phyloP scores from a whole-genome alignment of 2,113 vertebrate genomes.

The Scophthalmus maximus region DNA sequence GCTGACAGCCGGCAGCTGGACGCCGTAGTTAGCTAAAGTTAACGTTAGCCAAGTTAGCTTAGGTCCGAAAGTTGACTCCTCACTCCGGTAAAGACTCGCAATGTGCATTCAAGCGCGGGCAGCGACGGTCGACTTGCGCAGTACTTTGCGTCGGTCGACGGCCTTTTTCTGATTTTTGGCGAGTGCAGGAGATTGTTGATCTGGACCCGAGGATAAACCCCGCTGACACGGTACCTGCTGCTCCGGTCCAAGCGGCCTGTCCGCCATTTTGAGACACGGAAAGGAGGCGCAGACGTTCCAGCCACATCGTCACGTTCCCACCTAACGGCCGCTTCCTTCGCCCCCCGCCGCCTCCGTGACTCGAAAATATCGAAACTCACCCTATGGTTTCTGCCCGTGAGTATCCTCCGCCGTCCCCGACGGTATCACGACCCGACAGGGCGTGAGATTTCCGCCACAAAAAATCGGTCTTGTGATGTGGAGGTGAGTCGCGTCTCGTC shows the following conservation, averaged over 20 bases:
- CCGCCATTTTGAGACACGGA: slow-evolving; percentile 88
- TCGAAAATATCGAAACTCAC: slow-evolving; percentile 68
- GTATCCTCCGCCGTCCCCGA: slow-evolving; percentile 50
- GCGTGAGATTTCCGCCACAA: slow-evolving; percentile 67
- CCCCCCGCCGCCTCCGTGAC: slow-evolving; percentile 7
- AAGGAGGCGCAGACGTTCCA: slow-evolving; percentile 81
- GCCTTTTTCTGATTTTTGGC: background rate
- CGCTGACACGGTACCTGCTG: slow-evolving; percentile 73
- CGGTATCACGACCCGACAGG: slow-evolving; percentile 62
- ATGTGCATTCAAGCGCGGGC: background rate
- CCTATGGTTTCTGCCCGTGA: slow-evolving; percentile 60
- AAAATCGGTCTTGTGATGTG: slow-evolving; percentile 62
- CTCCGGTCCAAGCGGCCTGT: slow-evolving; percentile 79
- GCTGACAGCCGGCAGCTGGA: background rate
- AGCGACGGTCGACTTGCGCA: background rate
- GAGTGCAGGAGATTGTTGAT: background rate
- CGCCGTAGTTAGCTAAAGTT: slow-evolving; percentile 51
- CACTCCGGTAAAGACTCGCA: too few relatives aligned
- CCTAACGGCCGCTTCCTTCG: slow-evolving; percentile 63
- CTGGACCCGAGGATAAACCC: slow-evolving; percentile 24
- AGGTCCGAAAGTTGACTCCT: slow-evolving; percentile 65
- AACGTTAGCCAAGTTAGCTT: slow-evolving; percentile 62
- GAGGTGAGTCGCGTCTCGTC: slow-evolving; percentile 68
- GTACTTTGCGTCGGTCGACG: accelerated
- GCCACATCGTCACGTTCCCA: slow-evolving; percentile 82